Conservation (phyloP, 2,797 vertebrate species). For the Hippocampus kuda region DNA sequence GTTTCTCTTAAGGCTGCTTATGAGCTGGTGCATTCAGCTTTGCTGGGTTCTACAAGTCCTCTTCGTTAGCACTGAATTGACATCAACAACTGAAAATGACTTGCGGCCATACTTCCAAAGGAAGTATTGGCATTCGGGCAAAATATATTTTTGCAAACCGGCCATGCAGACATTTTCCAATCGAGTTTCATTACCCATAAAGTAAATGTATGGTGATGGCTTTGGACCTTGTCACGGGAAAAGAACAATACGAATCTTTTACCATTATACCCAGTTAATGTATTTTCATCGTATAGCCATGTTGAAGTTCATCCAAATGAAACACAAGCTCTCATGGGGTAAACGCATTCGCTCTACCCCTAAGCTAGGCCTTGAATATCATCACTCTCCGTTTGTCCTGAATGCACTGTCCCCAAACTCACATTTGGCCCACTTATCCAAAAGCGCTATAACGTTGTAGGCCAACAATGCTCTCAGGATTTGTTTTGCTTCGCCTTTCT, state of each 20-base stretch:
- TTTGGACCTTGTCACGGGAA: slow-evolving; percentile 38
- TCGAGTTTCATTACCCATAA: slow-evolving; percentile 24
- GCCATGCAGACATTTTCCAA: slow-evolving; percentile 32
- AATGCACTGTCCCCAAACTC: slow-evolving; percentile 59
- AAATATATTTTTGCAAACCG: slow-evolving; percentile 30
- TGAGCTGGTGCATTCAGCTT: slow-evolving; percentile 44
- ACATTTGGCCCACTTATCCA: slow-evolving; percentile 57
- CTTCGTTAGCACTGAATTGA: slow-evolving; percentile 38
- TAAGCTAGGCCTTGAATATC: slow-evolving; percentile 52
- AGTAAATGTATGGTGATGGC: slow-evolving; percentile 42
- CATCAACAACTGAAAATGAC: slow-evolving; percentile 41
- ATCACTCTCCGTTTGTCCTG: slow-evolving; percentile 58
- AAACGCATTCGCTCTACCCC: slow-evolving; percentile 51
- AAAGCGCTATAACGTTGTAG: slow-evolving; percentile 57
- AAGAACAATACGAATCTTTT: slow-evolving; percentile 52
- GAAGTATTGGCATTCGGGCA: slow-evolving; percentile 17
- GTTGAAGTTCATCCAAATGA: slow-evolving; percentile 56
- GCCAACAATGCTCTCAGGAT: slow-evolving; percentile 58
- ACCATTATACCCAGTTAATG: slow-evolving; percentile 51
- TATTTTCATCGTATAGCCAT: slow-evolving; percentile 46
- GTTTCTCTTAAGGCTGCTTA: slow-evolving; percentile 50
- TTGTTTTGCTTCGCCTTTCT: slow-evolving; percentile 56
- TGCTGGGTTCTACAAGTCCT: slow-evolving; percentile 18
- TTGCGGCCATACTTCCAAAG: slow-evolving; percentile 13
- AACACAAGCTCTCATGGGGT: slow-evolving; percentile 45